Conservation (phyloP, 1,140 invertebrate genomes). For the Drosophila takahashii region DNA sequence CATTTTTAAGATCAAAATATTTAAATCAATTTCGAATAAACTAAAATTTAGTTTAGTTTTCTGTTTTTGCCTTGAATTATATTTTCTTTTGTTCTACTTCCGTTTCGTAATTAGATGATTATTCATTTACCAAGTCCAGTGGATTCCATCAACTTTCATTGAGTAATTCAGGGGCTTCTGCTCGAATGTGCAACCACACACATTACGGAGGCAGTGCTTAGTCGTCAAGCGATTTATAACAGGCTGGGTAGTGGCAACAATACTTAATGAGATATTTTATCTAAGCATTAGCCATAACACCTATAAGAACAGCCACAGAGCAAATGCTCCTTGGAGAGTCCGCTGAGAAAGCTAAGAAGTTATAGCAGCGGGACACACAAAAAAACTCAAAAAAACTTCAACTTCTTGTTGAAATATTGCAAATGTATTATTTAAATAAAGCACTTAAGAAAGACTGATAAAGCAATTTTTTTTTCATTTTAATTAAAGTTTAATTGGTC, state of each 20-base stretch:
- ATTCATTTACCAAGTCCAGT: constrained; percentile 28
- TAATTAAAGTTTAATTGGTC: no score
- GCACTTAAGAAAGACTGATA: no score
- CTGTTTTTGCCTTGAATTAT: background rate
- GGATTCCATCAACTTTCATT: constrained; percentile 51
- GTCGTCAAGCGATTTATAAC: constrained; percentile 69
- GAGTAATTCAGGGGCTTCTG: constrained; percentile 31
- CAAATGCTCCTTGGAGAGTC: constrained; percentile 17
- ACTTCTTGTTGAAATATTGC: background rate
- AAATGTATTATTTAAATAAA: background rate
- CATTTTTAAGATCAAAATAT: no score
- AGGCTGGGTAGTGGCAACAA: constrained; percentile 29
- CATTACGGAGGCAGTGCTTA: constrained; percentile 27
- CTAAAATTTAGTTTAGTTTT: no score
- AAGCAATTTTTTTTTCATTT: no score
- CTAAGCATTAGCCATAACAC: constrained; percentile 72
- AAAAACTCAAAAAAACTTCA: no score
- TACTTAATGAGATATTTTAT: constrained; percentile 78
- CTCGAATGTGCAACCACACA: constrained; percentile 31
- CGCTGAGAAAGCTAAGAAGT: constrained; percentile 60
- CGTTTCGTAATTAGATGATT: background rate
- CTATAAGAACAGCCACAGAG: constrained; percentile 47
- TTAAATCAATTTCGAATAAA: no score
- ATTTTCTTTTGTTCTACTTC: background rate
- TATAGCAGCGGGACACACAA: constrained; percentile 42